phyloP scores from a whole-genome alignment of 2,797 vertebrate genomes.

The Malurus leucopterus region DNA sequence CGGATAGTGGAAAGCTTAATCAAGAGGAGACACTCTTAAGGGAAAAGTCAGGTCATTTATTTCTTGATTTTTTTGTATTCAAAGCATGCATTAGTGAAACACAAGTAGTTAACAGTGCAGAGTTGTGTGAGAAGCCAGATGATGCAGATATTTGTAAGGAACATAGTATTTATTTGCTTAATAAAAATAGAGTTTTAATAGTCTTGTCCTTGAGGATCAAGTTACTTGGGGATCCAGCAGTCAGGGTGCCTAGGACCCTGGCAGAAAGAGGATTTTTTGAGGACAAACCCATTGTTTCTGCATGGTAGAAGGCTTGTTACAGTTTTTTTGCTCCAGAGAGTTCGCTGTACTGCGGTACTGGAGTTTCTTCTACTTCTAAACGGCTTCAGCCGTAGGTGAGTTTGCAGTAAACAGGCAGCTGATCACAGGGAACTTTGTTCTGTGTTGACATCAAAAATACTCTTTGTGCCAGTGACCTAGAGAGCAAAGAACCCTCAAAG shows the following conservation, averaged over 20 bases:
- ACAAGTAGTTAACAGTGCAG: background rate
- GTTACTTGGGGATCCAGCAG: background rate
- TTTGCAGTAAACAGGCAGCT: slow-evolving; percentile 26
- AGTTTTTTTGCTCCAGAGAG: background rate
- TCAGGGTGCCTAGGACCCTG: background rate
- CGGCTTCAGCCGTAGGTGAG: background rate
- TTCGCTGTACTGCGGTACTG: background rate
- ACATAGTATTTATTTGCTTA: background rate
- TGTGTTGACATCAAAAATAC: slow-evolving; percentile 23
- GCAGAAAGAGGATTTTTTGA: background rate
- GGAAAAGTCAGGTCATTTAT: background rate
- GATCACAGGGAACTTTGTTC: slow-evolving; percentile 45
- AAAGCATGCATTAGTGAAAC: background rate
- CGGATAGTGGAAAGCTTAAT: background rate
- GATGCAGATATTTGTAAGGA: background rate
- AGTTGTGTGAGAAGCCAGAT: background rate
- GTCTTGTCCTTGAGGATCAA: background rate
- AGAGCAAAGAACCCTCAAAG: background rate
- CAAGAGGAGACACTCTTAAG: background rate
- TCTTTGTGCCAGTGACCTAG: background rate
- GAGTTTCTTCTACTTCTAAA: background rate
- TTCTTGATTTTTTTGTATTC: background rate
- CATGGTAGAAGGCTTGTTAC: background rate
- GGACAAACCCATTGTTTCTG: background rate
- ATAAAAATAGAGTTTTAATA: background rate